Evolutionary conservation across 2,113 vertebrate genomes (phyloP).

Genomic region (Coptodon bakossiorum): DNA sequence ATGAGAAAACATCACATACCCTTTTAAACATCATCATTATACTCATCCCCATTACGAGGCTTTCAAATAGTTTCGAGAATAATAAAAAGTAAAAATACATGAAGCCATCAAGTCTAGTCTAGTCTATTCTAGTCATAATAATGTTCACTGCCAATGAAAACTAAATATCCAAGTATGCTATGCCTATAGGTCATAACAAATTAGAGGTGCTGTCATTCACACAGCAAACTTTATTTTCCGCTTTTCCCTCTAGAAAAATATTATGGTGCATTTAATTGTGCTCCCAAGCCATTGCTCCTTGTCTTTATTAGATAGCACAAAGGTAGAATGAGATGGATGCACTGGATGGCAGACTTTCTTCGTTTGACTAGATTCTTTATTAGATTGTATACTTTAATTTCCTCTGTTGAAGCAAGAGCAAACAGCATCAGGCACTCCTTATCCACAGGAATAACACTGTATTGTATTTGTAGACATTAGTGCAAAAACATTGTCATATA

Average conservation of each 20-base stretch:
- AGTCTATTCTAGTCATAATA: neutral
- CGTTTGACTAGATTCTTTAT: conserved; percentile 37
- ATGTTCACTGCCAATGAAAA: conserved; percentile 21
- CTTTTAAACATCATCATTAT: conserved; percentile 5
- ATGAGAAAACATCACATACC: neutral
- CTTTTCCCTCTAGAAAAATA: conserved; percentile 40
- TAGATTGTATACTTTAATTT: conserved; percentile 56
- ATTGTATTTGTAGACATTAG: conserved; percentile 6
- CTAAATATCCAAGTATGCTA: neutral
- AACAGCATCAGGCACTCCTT: neutral
- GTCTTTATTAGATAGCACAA: conserved; percentile 16
- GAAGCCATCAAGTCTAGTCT: conserved; percentile 11
- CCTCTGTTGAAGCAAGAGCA: conserved; percentile 18
- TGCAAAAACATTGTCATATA: neutral
- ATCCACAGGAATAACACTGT: neutral
- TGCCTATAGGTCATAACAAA: conserved; percentile 53
- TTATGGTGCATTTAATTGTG: conserved; percentile 45
- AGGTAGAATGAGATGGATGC: neutral
- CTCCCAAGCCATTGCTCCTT: conserved; percentile 19
- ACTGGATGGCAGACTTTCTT: conserved; percentile 21
- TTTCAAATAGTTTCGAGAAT: conserved; percentile 1
- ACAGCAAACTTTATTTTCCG: conserved; percentile 32
- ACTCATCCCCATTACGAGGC: neutral
- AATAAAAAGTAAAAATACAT: conserved; percentile 6
- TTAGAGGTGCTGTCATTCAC: conserved; percentile 40